Base-by-base conservation (phyloP, 1,140 invertebrate species). In the Drosophila fuyamai region DNA sequence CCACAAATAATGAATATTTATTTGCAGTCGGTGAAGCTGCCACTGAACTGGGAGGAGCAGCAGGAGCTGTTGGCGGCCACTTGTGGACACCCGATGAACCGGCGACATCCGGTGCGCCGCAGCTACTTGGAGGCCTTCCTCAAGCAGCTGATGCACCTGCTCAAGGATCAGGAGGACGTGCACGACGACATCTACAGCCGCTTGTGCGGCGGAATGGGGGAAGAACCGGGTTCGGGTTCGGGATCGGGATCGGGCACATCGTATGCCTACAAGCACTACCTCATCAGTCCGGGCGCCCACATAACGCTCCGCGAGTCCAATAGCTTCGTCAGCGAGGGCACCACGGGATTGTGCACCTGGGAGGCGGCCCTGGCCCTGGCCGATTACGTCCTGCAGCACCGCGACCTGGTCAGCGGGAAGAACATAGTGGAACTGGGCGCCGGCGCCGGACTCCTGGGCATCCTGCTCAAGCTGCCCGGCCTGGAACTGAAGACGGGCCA, bases 331-430 rank as follows among this genome's bases (percentile, higher is more conserved):
- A 63, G 60, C 51, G 85, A 92, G 36, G 91, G 92, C 35, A 92
- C 92, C 18, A 92, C 92, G 0, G 92, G 92, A 1, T 55, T 92
- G 8, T 92, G 91, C 56, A 92, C 84, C 10, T 92, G 92, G 92
- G 88, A 92, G 54, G 92, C 92, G 4, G 84, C 92, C 0, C 35
- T 92, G 32, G 90, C 79, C 1, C 41, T 92, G n/a, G 65, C 78
- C 12, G 90, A 92, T 12, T 92, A 81, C 55, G 56, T 92, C 13
- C 38, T 91, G 7, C 54, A 85, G 14, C 79, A 92, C 44, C 35
- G 27, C 0, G 48, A 55, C 4, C 3, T 81, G 23, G 51, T 91
- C 0, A 18, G 47, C 0, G 65, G 60, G n/a, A 88, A 85, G 43
- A 68, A 81, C 35, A 51, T 92, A 9, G 12, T 92, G 5, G 92